Percentiles rank a stretch among this genome's conserved stretches.
phyloP scores from a whole-genome alignment of 2,113 vertebrate species.

The Bos taurus region ARS-UCD2.0 NC_037357.1:56424501-56425000 shows the following conservation, averaged over 20 bases:
- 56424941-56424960: neutral
- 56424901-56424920: neutral
- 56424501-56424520: neutral
- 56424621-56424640: neutral
- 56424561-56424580: neutral
- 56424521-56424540: neutral
- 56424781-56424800: neutral
- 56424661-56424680: neutral
- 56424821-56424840: neutral
- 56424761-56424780: neutral
- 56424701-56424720: neutral
- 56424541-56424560: neutral
- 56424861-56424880: neutral
- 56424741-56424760: neutral
- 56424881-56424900: neutral
- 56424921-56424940: neutral
- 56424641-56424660: neutral
- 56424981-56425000: neutral
- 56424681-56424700: neutral
- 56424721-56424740: neutral
- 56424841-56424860: neutral
- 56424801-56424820: neutral
- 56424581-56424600: neutral
- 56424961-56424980: neutral
- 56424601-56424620: neutral